Base-by-base conservation (phyloP, 2,113 vertebrate genomes). In the Phyllostomus discolor region DNA sequence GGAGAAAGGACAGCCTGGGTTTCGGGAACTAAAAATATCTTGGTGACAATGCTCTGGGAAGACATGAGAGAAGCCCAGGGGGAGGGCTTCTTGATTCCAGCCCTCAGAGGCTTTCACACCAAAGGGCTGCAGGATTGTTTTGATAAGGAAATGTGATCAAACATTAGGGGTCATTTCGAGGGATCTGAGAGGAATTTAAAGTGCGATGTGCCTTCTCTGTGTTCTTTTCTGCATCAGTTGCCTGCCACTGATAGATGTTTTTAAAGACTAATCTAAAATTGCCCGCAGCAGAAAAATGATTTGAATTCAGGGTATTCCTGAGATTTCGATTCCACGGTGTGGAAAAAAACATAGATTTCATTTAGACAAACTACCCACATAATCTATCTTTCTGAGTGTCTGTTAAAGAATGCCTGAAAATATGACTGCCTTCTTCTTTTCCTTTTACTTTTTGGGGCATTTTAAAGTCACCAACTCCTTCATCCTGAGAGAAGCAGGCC, bases 11-110 rank as follows among this genome's bases (percentile, higher is more conserved):
- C 59, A 96, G 78, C 94, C 75, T 43, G 82, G 78, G 90, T 69
- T 93, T 97, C 80, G 43, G 0, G 78, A 96, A 76, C 92, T 94
- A 94, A 97, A 97, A 96, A 94, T 96, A 95, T 35, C 94, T 89
- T 7, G 64, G 90, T 90, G 90, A 95, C 94, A 80, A 90, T 0
- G 5, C 50, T 19, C 10, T 43, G 54, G 75, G 93, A 95, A 88
- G 94, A 95, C 92, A 88, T 8, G 33, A 48, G 82, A 96, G 95
- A 91, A 82, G 85, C 93, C 83, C 16, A 3, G 12, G 43, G 88
- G 95, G 72, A 20, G 26, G 50, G 59, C 19, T 2, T 64, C 81
- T 73, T 24, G n/a, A 79, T 93, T 69, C 64, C n/a, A 59, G 4
- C 5, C 78, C 92, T 90, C 67, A 46, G 79, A 57, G 50, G 67